A percentile compares a stretch with the other conserved stretches of the same genome.
These are phyloP conservation scores for Neogale vison DNA, from an alignment of 2,113 vertebrate genomes.

Conservation along the genomic window DNA sequence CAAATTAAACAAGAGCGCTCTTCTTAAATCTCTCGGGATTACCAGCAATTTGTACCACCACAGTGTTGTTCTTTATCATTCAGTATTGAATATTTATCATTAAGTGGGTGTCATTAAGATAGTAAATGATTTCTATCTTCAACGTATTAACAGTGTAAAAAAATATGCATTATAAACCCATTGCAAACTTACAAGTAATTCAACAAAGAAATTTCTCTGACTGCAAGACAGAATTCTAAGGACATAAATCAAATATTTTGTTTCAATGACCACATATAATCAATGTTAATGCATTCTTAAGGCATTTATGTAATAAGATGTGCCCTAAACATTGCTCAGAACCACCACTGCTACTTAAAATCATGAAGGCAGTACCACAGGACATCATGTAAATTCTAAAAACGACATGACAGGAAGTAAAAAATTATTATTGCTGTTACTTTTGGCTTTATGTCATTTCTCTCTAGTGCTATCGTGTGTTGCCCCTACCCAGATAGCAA, in stretches of 20 bases:
- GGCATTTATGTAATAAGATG: neutral
- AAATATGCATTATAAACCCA: neutral
- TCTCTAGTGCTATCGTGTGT: neutral
- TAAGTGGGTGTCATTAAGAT: neutral
- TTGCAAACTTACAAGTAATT: neutral
- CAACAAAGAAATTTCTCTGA: neutral
- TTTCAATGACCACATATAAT: conserved; percentile 21
- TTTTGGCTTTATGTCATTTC: conserved; percentile 39
- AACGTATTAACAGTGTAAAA: neutral
- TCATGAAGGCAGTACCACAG: neutral
- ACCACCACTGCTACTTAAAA: neutral
- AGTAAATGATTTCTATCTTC: conserved; percentile 39
- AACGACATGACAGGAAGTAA: neutral
- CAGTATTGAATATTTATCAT: neutral
- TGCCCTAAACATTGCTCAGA: neutral
- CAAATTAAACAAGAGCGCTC: neutral
- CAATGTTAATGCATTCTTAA: neutral
- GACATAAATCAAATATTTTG: conserved; percentile 18
- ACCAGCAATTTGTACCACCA: neutral
- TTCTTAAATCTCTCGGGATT: neutral
- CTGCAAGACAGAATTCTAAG: neutral
- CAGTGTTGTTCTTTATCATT: neutral
- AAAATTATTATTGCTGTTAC: conserved; percentile 33
- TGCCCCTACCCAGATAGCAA: neutral
- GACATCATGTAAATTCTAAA: conserved; percentile 17